Evolutionary conservation across 2,888 invertebrate species (phyloP).

Genomic region (Drosophila pegasa): DNA sequence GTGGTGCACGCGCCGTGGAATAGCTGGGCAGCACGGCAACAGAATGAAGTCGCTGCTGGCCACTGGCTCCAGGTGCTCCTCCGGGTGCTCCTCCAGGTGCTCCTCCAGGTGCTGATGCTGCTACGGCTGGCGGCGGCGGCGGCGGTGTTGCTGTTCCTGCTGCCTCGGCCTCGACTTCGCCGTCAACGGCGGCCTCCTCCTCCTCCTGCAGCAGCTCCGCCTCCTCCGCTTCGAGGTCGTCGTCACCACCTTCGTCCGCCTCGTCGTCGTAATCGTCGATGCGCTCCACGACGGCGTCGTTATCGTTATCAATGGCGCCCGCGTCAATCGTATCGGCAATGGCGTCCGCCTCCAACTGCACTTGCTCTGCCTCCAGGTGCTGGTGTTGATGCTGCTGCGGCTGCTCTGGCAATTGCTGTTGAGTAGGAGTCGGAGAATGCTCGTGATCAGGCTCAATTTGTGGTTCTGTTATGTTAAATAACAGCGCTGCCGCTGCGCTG

Average conservation of each 20-base stretch:
- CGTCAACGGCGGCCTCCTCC: slow-evolving; percentile 28
- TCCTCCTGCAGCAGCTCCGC: slow-evolving; percentile 26
- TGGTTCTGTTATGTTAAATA: slow-evolving; percentile 38
- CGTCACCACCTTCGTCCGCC: slow-evolving; percentile 62
- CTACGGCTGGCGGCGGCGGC: slow-evolving; percentile 2
- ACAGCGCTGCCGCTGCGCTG: slow-evolving; percentile 32
- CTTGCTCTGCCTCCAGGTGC: too few relatives aligned
- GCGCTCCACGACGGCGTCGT: slow-evolving; percentile 74
- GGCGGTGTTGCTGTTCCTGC: neutral
- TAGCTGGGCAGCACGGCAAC: slow-evolving; percentile 67
- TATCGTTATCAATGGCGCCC: slow-evolving; percentile 55
- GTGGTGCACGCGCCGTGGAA: slow-evolving; percentile 52
- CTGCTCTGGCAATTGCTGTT: slow-evolving; percentile 59
- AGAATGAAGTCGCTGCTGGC: slow-evolving; percentile 60
- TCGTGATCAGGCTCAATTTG: slow-evolving; percentile 55
- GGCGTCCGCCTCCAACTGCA: slow-evolving; percentile 57
- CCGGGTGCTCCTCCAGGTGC: slow-evolving; percentile 5
- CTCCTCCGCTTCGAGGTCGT: slow-evolving; percentile 45
- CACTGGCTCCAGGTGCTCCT: slow-evolving; percentile 8
- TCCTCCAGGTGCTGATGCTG: slow-evolving; percentile 6
- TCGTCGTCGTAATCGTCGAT: slow-evolving; percentile 74
- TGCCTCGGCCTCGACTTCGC: slow-evolving; percentile 15
- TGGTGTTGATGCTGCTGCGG: too few relatives aligned
- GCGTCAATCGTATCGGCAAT: slow-evolving; percentile 75
- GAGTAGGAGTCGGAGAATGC: slow-evolving; percentile 77